Evolutionary conservation across 2,113 vertebrate genomes (phyloP).

Genomic region (Corythornis vintsioides): DNA sequence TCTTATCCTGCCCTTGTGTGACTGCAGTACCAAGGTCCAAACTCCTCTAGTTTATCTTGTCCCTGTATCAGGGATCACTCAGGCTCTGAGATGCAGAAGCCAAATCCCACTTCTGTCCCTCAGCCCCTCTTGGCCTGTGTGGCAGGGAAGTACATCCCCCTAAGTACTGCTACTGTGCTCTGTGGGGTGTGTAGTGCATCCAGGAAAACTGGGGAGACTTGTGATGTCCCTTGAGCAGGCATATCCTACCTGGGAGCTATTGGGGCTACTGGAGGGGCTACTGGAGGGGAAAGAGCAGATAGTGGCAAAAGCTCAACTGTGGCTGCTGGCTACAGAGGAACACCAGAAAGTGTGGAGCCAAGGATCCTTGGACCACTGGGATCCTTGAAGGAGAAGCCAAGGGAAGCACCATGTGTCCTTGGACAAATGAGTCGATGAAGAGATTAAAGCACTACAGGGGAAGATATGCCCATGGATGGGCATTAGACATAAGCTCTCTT

Average conservation of each 20-base stretch:
- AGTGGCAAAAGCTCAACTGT: rapidly evolving
- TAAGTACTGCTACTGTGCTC: neutral
- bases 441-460: neutral
- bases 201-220: neutral
- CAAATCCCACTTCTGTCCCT: rapidly evolving
- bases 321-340: neutral
- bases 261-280: neutral
- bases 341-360: rapidly evolving
- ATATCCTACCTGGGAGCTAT: neutral
- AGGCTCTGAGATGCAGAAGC: neutral
- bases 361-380: neutral
- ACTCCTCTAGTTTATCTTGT: neutral
- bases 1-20: neutral
- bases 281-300: neutral
- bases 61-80: neutral
- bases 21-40: neutral
- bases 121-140: neutral
- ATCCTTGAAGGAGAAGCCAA: neutral
- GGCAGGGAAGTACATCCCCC: neutral
- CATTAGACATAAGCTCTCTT: neutral
- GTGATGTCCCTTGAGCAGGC: no score
- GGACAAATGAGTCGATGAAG: neutral
- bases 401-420: neutral
- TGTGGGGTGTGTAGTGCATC: neutral
- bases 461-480: neutral